Evolutionary conservation across 2,113 vertebrate genomes (phyloP).

Genomic region (Mesembrinibis cayennensis): DNA sequence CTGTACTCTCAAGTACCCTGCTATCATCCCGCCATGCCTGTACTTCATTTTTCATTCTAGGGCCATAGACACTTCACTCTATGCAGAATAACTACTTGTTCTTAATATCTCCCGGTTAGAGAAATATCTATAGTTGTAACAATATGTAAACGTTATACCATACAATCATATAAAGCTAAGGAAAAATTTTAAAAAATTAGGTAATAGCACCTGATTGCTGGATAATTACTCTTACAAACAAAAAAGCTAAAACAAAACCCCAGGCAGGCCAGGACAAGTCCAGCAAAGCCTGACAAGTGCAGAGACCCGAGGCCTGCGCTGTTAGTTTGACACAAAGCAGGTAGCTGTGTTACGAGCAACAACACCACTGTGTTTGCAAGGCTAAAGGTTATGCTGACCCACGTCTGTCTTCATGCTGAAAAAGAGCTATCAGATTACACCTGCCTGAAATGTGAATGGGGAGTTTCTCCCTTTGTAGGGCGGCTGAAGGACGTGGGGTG

Average conservation of each 20-base stretch:
- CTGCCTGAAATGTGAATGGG: neutral
- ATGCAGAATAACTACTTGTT: neutral
- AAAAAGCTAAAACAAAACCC: neutral
- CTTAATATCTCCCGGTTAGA: neutral
- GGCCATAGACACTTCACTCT: neutral
- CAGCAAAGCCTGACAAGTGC: neutral
- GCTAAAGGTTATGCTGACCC: neutral
- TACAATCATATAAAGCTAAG: neutral
- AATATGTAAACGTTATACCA: neutral
- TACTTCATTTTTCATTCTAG: neutral
- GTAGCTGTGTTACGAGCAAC: neutral
- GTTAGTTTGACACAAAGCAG: neutral
- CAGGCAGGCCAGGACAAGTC: neutral
- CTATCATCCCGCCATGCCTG: accelerated
- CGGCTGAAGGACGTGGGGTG: neutral
- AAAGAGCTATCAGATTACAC: neutral
- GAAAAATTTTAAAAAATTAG: neutral
- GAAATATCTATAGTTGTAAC: neutral
- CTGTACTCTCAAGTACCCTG: neutral
- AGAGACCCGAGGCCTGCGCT: accelerated
- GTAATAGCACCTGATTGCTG: neutral
- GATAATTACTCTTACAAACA: neutral
- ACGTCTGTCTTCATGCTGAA: neutral
- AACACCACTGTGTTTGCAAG: neutral
- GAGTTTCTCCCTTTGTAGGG: neutral